Evolutionary conservation across 2,113 vertebrate species (phyloP).

Genomic region (Machaerirhynchus nigripectus): DNA sequence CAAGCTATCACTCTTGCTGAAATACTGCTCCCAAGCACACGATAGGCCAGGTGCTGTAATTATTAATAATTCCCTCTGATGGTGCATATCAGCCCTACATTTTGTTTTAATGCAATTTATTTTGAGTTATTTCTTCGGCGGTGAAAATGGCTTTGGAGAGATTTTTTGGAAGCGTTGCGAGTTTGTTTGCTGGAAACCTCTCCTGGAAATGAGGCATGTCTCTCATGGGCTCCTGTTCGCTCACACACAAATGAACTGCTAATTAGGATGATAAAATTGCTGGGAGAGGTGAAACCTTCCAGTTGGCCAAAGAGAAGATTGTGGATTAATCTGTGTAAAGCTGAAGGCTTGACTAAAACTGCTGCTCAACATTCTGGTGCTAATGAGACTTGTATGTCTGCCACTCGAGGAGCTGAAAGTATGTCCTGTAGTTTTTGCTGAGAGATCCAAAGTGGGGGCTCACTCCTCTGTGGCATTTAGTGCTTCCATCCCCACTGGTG

Average conservation of each 20-base stretch:
- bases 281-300: constrained; percentile 62
- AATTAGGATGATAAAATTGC: constrained; percentile 55
- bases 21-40: constrained; percentile 31
- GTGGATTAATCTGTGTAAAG: constrained; percentile 52
- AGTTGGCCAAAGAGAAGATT: constrained; percentile 34
- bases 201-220: constrained; percentile 36
- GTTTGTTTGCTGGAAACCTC: constrained; percentile 52
- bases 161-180: neutral
- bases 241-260: constrained; percentile 51
- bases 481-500: neutral
- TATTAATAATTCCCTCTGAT: constrained; percentile 40
- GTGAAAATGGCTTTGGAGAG: constrained; percentile 9
- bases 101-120: constrained; percentile 36
- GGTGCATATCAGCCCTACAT: neutral
- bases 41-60: constrained; percentile 26
- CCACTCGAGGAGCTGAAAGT: constrained; percentile 19
- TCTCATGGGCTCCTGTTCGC: neutral
- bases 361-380: constrained; percentile 60
- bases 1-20: constrained; percentile 11
- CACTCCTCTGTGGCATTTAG: neutral
- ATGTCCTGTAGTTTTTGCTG: neutral
- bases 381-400: constrained; percentile 55
- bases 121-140: neutral
- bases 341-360: constrained; percentile 32
- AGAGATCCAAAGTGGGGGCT: neutral